A percentile compares a stretch with the other conserved stretches of the same genome.
Conservation (phyloP, 1,140 invertebrate species). For the Drosophila erecta region DNA sequence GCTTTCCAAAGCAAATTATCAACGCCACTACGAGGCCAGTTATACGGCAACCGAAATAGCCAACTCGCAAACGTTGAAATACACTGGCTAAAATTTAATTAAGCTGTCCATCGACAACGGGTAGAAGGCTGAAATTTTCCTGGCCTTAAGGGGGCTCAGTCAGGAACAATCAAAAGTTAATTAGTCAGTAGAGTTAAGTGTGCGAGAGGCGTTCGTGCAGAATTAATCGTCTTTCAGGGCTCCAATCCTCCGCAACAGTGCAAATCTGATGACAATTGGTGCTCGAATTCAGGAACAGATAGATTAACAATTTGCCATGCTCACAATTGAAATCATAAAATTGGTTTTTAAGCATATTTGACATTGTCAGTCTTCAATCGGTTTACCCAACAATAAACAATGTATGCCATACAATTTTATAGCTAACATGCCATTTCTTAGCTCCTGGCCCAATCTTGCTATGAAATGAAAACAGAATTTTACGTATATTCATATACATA, state of each 20-base stretch:
- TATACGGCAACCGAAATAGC: slow-evolving; percentile 25
- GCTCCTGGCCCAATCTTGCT: background rate
- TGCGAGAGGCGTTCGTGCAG: slow-evolving; percentile 30
- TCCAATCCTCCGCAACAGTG: slow-evolving; percentile 7
- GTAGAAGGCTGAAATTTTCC: slow-evolving; percentile 3
- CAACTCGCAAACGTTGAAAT: slow-evolving; percentile 40
- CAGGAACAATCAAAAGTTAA: slow-evolving; percentile 49
- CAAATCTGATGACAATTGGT: slow-evolving; percentile 20
- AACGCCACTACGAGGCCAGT: slow-evolving; percentile 12
- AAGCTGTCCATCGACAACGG: slow-evolving; percentile 33
- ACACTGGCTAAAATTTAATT: slow-evolving; percentile 48
- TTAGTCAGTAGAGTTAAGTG: slow-evolving; percentile 36
- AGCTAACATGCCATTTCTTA: background rate
- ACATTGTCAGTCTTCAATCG: background rate
- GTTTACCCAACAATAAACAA: no score
- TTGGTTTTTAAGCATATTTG: background rate
- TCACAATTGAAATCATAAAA: slow-evolving; percentile 12
- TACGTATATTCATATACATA: background rate
- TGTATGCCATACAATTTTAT: background rate
- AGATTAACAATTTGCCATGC: slow-evolving; percentile 10
- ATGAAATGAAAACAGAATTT: background rate
- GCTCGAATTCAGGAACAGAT: slow-evolving; percentile 13
- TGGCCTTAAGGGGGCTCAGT: slow-evolving; percentile 23
- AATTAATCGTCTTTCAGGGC: slow-evolving; percentile 42
- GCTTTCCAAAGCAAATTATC: slow-evolving; percentile 61